phyloP scores from a whole-genome alignment of 2,113 vertebrate genomes.

The Ictalurus furcatus region DNA sequence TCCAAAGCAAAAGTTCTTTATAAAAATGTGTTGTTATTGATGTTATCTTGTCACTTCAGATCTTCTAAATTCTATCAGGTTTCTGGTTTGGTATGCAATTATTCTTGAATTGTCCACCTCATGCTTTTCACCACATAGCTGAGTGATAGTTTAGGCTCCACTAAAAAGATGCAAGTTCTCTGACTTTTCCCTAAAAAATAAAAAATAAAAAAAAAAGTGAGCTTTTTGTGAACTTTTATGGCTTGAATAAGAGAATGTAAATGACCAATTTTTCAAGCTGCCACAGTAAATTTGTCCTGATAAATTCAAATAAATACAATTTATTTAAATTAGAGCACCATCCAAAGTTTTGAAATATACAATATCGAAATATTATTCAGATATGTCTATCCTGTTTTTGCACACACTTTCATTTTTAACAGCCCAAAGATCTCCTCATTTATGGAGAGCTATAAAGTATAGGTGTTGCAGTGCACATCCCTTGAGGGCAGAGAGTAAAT shows the following conservation, averaged over 20 bases:
- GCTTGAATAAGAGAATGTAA: background rate
- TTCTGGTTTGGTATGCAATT: background rate
- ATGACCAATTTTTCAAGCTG: background rate
- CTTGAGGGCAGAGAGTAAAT: constrained; percentile 17
- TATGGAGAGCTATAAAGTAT: background rate
- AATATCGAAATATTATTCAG: background rate
- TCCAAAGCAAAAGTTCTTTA: constrained; percentile 38
- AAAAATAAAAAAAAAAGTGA: background rate
- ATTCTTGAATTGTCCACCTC: background rate
- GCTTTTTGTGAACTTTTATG: background rate
- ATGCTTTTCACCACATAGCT: background rate
- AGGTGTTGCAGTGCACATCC: background rate
- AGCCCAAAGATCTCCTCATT: background rate
- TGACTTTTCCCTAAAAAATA: background rate
- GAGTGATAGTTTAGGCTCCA: background rate
- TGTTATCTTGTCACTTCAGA: background rate
- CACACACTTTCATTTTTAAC: background rate
- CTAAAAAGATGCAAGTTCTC: background rate
- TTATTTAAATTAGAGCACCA: background rate
- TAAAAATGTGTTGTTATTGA: constrained; percentile 33
- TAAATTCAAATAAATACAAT: background rate
- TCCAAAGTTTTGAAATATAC: background rate
- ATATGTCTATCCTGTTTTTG: background rate
- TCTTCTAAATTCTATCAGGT: background rate
- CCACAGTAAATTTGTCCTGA: background rate